Conservation (phyloP, 2,113 vertebrate species). For the Coptodon bakossiorum region DNA sequence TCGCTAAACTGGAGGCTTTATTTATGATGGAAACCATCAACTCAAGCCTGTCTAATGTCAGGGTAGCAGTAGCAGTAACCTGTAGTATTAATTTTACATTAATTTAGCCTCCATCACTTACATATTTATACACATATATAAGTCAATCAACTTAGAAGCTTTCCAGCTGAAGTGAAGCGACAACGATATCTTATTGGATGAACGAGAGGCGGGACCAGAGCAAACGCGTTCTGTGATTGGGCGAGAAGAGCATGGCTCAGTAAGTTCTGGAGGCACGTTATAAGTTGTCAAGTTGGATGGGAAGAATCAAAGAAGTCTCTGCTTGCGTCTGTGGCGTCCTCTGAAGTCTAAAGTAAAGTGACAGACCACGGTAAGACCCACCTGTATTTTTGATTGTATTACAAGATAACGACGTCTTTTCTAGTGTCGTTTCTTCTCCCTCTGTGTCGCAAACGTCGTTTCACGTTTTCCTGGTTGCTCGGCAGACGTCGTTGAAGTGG, state of each 20-base stretch:
- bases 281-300: constrained; percentile 41
- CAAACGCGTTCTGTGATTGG: constrained; percentile 32
- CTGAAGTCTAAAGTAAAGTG: not conserved
- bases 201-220: constrained; percentile 22
- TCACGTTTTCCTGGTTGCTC: constrained; percentile 32
- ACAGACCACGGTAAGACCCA: constrained; percentile 14
- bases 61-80: not conserved
- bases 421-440: not conserved
- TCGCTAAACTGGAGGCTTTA: not conserved
- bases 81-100: not conserved
- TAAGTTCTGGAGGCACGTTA: not conserved
- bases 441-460: not conserved
- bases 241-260: not conserved
- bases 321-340: not conserved
- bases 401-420: not conserved
- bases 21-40: not conserved
- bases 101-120: constrained; percentile 25
- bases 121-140: not conserved
- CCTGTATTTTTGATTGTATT: not conserved
- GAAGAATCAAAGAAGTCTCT: not conserved
- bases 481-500: not conserved
- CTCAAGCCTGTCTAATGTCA: not conserved
- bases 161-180: not conserved
- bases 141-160: constrained; percentile 51
- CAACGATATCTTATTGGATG: constrained; percentile 46